A percentile compares a stretch with the other conserved stretches of the same genome.
phyloP scores from a whole-genome alignment of 2,888 invertebrate species.

The Epirrhoe tristata region DNA sequence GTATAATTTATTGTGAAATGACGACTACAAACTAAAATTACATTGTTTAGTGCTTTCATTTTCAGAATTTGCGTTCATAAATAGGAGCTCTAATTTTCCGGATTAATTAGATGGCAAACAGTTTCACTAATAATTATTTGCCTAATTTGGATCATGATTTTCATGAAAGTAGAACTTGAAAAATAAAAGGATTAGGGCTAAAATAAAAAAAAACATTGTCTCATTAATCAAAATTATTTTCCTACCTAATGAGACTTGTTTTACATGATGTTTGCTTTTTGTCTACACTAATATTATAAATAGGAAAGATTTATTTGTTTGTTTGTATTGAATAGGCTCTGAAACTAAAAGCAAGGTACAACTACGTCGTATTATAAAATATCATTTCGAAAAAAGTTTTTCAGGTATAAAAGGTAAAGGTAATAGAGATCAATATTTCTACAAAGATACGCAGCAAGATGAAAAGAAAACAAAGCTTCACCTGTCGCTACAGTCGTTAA shows the following conservation, averaged over 20 bases:
- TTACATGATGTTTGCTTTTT: too few relatives aligned
- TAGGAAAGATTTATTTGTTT: too few relatives aligned
- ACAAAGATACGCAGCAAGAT: conserved; percentile 22
- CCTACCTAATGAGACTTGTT: too few relatives aligned
- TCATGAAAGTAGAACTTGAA: not conserved
- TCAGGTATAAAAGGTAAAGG: too few relatives aligned
- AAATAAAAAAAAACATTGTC: too few relatives aligned
- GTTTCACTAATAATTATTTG: not conserved
- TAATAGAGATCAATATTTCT: not conserved
- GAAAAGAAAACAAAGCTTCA: conserved; percentile 42
- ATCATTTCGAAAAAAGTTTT: too few relatives aligned
- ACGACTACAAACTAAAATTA: conserved; percentile 13
- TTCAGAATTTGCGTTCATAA: conserved; percentile 6
- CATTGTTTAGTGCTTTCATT: conserved; percentile 9
- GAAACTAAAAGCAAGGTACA: too few relatives aligned
- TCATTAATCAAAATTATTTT: too few relatives aligned
- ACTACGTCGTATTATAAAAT: too few relatives aligned
- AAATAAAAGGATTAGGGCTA: not conserved
- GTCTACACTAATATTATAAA: too few relatives aligned
- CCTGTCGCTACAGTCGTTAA: conserved; percentile 55
- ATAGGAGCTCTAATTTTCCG: not conserved
- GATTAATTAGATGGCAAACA: conserved; percentile 25
- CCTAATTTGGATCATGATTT: not conserved
- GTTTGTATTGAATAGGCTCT: too few relatives aligned
- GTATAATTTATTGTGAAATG: conserved; percentile 46